Percentiles rank a stretch among this genome's conserved stretches.
Conservation (phyloP, 2,797 vertebrate species). For the Onychomys torridus region DNA sequence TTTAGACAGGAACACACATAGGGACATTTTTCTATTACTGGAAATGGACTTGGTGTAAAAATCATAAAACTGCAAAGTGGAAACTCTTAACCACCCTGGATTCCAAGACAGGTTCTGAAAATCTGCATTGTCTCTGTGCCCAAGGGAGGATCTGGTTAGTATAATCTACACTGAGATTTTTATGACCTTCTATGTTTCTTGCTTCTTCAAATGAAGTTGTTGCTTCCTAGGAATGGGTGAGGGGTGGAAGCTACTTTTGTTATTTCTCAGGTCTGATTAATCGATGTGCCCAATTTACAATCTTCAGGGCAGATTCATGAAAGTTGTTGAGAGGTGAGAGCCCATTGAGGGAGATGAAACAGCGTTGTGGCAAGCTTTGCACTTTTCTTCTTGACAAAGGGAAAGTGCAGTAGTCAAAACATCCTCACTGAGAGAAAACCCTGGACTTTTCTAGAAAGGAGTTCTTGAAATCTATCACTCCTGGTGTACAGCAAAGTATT, state of each 20-base stretch:
- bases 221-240: background rate
- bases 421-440: background rate
- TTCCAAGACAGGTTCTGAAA: slow-evolving; percentile 35
- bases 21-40: background rate
- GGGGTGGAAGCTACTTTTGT: background rate
- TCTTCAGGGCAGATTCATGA: background rate
- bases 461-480: background rate
- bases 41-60: slow-evolving; percentile 34
- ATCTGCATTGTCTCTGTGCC: background rate
- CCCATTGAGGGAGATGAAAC: background rate
- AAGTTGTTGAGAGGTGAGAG: background rate
- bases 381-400: background rate
- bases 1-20: background rate
- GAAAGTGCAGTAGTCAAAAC: background rate
- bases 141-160: background rate
- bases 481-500: background rate
- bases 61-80: background rate
- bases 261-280: background rate
- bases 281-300: background rate
- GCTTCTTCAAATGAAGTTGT: background rate
- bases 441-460: background rate
- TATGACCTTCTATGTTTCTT: background rate
- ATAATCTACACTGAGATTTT: background rate
- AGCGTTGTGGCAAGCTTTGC: background rate
- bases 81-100: background rate